Evolutionary conservation across 2,888 invertebrate genomes (phyloP).

Genomic region (Sylvicola cinctus): DNA sequence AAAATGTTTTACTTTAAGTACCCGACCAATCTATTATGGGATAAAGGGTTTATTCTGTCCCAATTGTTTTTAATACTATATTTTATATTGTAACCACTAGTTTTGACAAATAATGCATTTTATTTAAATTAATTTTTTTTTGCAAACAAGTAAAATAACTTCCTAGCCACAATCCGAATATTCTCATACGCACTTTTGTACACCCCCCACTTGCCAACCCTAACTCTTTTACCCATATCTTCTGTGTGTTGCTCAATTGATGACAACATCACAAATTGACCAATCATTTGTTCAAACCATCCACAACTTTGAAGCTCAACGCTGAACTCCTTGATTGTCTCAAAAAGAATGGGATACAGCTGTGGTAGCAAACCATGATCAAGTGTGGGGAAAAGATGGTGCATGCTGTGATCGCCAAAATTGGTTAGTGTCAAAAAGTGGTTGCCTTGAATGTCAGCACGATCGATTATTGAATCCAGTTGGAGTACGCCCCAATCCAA

Average conservation of each 20-base stretch:
- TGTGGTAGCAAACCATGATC: constrained; percentile 51
- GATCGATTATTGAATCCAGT: constrained; percentile 50
- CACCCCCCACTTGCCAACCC: not conserved
- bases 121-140: too few species aligned
- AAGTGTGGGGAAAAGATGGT: constrained; percentile 62
- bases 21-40: too few species aligned
- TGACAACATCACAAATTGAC: constrained; percentile 40
- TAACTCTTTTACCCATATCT: constrained; percentile 1
- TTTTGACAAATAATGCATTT: too few species aligned
- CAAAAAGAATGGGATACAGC: constrained; percentile 33
- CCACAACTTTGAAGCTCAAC: constrained; percentile 24
- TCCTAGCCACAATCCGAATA: too few species aligned
- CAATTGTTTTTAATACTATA: too few species aligned
- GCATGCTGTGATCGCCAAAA: constrained; percentile 58
- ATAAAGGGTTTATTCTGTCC: too few species aligned
- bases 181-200: too few species aligned
- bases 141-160: too few species aligned
- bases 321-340: constrained; percentile 21
- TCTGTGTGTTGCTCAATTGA: constrained; percentile 24
- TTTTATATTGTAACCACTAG: too few species aligned
- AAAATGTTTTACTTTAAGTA: too few species aligned
- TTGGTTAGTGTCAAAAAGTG: constrained; percentile 45
- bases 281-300: constrained; percentile 39
- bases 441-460: constrained; percentile 43
- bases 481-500: constrained; percentile 63